A percentile compares a stretch with the other conserved stretches of the same genome.
Conservation (phyloP, 2,113 vertebrate species). For the Rutilus rutilus region DNA sequence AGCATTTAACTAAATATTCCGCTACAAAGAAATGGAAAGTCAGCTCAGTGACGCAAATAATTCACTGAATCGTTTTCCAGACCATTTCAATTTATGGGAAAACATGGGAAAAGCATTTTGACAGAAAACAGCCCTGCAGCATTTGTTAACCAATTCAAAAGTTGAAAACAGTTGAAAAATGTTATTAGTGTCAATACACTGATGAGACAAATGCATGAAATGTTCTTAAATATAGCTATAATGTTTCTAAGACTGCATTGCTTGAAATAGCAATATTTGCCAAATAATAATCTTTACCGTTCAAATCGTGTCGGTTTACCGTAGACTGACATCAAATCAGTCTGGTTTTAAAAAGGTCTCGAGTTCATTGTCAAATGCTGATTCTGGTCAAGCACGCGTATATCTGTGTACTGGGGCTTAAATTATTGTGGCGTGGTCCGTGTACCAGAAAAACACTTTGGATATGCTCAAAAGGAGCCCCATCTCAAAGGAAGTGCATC, state of each 20-base stretch:
- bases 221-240: background rate
- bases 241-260: background rate
- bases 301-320: background rate
- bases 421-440: slow-evolving; percentile 62
- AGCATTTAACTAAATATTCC: background rate
- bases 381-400: slow-evolving; percentile 38
- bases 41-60: background rate
- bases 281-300: background rate
- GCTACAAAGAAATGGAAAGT: background rate
- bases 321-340: background rate
- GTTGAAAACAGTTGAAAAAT: background rate
- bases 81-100: too few species aligned
- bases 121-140: background rate
- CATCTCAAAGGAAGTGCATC: slow-evolving; percentile 66
- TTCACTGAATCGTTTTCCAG: background rate
- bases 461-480: slow-evolving; percentile 67
- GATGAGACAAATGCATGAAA: background rate
- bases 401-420: slow-evolving; percentile 55
- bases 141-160: background rate
- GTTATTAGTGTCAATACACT: background rate
- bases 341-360: background rate
- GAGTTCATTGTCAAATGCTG: background rate
- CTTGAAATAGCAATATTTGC: background rate
- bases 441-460: slow-evolving; percentile 65
- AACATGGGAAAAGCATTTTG: background rate